Evolutionary conservation across 2,888 invertebrate species (phyloP).

Genomic region (Macaria liturata): DNA sequence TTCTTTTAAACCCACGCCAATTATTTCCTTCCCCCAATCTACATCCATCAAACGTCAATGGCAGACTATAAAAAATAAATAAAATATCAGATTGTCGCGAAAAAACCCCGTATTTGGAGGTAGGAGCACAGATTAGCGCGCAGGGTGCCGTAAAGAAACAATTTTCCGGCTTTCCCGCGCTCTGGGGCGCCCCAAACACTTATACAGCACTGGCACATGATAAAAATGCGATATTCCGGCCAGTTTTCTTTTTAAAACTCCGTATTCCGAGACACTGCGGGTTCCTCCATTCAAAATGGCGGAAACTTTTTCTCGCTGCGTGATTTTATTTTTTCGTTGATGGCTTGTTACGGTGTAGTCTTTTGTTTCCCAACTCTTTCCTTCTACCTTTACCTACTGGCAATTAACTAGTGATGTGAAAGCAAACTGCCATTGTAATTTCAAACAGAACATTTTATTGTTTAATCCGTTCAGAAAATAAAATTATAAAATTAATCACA

Average conservation of each 20-base stretch:
- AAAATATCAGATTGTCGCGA: slow-evolving; percentile 53
- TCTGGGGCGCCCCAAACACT: slow-evolving; percentile 55
- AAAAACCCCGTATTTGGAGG: slow-evolving; percentile 41
- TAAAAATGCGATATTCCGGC: slow-evolving; percentile 67
- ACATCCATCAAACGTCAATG: slow-evolving; percentile 71
- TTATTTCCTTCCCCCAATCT: slow-evolving; percentile 56
- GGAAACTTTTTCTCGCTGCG: slow-evolving; percentile 18
- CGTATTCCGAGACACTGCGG: slow-evolving; percentile 9
- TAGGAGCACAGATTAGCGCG: slow-evolving; percentile 71
- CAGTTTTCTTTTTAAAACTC: slow-evolving; percentile 28
- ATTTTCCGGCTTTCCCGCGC: slow-evolving; percentile 69
- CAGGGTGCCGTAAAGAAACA: slow-evolving; percentile 80
- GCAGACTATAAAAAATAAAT: slow-evolving; percentile 74
- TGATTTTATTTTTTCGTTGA: slow-evolving; percentile 17
- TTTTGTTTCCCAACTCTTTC: slow-evolving; percentile 9
- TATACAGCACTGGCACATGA: slow-evolving; percentile 72
- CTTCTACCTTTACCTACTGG: slow-evolving; percentile 13
- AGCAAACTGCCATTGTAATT: slow-evolving; percentile 69
- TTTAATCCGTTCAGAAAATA: slow-evolving; percentile 81
- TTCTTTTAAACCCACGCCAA: slow-evolving; percentile 50
- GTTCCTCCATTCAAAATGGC: slow-evolving; percentile 19
- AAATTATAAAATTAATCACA: slow-evolving; percentile 74
- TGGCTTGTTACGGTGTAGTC: slow-evolving; percentile 17
- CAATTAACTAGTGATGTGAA: slow-evolving; percentile 23
- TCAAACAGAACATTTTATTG: slow-evolving; percentile 84